Base-by-base conservation (phyloP, 2,113 vertebrate species). In the Pseudonaja textilis region DNA sequence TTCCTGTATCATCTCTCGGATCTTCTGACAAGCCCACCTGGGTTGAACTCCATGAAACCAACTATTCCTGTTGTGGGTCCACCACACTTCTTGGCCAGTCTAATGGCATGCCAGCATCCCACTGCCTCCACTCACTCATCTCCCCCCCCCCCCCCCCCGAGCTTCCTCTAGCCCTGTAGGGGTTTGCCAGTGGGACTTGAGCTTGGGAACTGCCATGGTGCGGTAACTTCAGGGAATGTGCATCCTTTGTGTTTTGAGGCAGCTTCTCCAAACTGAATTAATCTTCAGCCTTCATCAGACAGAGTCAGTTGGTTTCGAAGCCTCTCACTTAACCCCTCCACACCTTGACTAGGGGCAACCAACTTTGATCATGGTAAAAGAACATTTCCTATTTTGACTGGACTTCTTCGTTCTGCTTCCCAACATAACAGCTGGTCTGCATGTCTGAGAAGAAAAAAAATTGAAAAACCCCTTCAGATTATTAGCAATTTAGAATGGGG, bases 1-100 rank as follows among this genome's bases (percentile, higher is more conserved):
- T 45, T 34, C 85, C 81, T 54, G 91, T 86, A 4, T 95, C 94
- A 93, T 95, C 96, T 95, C 95, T 94, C 93, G 95, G 89, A 54
- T 26, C 91, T 94, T 92, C 93, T 91, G 90, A 86, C 87, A 90
- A 85, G 64, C 90, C 90, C 90, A 89, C 93, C 87, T 85, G 90
- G 50, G 42, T 87, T 25, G 88, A 86, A 50, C 56, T 69, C 92
- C 92, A 90, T 93, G 92, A 93, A 90, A 90, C 61, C 74, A 90
- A 12, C 81, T n/a, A 47, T 6, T 64, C 64, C 91, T 16, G 42
- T 90, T 1, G 14, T 87, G 10, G 74, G 81, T 64, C 74, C 56
- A 52, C 74, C 61, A 6, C n/a, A 12, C 81, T 26, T 25, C 56
- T 22, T 56, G 11, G 89, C 92, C 81, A 29, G 16, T 26, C 74